Base-by-base conservation (phyloP, 2,888 invertebrate species). In the Peribatodes rhomboidaria region DNA sequence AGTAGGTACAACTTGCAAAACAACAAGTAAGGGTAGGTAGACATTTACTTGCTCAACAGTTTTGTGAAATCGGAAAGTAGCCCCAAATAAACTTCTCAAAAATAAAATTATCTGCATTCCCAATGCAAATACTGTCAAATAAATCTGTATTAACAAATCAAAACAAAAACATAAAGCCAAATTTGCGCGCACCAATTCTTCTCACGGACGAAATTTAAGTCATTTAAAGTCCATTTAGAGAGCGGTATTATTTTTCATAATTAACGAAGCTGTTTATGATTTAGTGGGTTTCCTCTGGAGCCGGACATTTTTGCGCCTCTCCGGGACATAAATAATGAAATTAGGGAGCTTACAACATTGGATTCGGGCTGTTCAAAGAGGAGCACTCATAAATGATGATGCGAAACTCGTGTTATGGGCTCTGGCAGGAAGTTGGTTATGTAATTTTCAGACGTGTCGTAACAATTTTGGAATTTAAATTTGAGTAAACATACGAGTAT, bases 231-330 rank as follows among this genome's bases (percentile, higher is more conserved):
- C 75, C 76, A 80, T 84, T 82, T 73, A 68, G 72, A 73, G 74
- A 58, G 72, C 73, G 79, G 78, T 81, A 86, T 84, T 87, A 86
- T 88, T 89, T 89, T 89, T 89, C 81, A 85, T 84, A 90, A 89
- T 89, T 87, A 89, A 85, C 76, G 76, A 64, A 55, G 62, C 75
- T 73, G 74, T 74, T 77, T 77, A 81, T 87, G 85, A 90, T 89
- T 89, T 87, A 89, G 70, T 71, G 71, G 77, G 70, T 72, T 68
- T 67, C 68, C 70, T 75, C 73, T 59, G 74, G 71, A 49, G 74
- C 69, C 76, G 75, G 79, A 85, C 81, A 82, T 84, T 87, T 86
- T 85, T 78, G 80, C 82, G 78, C 77, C 74, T 78, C 75, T 75
- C 69, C 66, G 59, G 70, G 75, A 78, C 67, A 87, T 89, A 87